A percentile compares a stretch with the other conserved stretches of the same genome.
phyloP scores from a whole-genome alignment of 2,797 vertebrate genomes.

The Huso huso region DNA sequence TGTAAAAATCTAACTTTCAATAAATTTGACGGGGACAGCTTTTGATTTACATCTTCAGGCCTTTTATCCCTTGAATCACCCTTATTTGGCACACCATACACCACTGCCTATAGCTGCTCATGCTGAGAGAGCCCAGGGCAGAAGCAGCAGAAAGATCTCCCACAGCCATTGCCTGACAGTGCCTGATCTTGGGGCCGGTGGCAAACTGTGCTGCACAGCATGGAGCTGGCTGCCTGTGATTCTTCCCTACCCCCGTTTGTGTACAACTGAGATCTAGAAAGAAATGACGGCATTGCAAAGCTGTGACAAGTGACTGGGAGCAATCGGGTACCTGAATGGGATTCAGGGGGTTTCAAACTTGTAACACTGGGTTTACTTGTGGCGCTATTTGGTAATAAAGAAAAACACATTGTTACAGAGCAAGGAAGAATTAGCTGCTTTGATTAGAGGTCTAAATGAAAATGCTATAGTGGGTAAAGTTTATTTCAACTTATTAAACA shows the following conservation, averaged over 20 bases:
- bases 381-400: too few relatives aligned
- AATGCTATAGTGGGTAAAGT: too few relatives aligned
- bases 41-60: not conserved
- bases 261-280: not conserved
- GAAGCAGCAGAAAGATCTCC: not conserved
- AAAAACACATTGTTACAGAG: too few relatives aligned
- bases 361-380: too few relatives aligned
- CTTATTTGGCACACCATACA: slow-evolving; percentile 4
- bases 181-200: not conserved
- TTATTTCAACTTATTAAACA: too few relatives aligned
- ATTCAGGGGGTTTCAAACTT: too few relatives aligned
- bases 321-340: too few relatives aligned
- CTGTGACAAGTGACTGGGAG: not conserved
- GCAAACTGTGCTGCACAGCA: slow-evolving; percentile 5
- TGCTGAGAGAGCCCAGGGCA: not conserved
- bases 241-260: not conserved
- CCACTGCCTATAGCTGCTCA: not conserved
- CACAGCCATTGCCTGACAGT: not conserved
- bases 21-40: not conserved
- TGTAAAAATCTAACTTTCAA: not conserved
- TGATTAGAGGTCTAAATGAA: too few relatives aligned
- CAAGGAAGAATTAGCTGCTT: too few relatives aligned
- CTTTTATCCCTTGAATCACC: slow-evolving; percentile 1
- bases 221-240: not conserved
- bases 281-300: not conserved